Conservation (phyloP, 2,797 vertebrate genomes). For the Neosilurus mollespiculum region DNA sequence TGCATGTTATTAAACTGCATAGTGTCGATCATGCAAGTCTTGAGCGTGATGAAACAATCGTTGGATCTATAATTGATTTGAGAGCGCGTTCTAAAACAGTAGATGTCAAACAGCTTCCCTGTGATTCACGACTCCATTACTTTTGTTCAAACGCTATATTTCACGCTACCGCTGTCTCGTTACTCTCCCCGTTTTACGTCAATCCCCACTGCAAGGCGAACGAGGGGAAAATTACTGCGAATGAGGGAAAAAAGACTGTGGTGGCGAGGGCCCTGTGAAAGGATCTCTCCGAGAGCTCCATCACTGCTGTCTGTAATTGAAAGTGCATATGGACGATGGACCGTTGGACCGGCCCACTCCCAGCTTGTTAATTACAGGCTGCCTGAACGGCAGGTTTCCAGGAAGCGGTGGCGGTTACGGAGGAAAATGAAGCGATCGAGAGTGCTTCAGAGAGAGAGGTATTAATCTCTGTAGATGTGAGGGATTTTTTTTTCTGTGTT, state of each 20-base stretch:
- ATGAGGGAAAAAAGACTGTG: constrained; percentile 15
- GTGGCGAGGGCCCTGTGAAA: background rate
- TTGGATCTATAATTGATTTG: background rate
- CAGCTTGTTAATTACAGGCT: constrained; percentile 69
- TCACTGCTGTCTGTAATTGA: constrained; percentile 63
- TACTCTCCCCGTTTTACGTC: background rate
- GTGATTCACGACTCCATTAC: constrained; percentile 13
- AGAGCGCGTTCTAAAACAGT: background rate
- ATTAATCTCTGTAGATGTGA: background rate
- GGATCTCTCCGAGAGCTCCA: constrained; percentile 54
- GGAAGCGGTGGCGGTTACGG: constrained; percentile 55
- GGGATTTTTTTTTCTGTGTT: background rate
- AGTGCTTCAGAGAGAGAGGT: background rate
- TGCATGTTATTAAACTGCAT: background rate
- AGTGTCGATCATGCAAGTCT: background rate
- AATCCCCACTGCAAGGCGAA: background rate
- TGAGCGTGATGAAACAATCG: too few relatives aligned
- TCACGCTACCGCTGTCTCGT: background rate
- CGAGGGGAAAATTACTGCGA: background rate
- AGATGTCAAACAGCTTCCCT: background rate
- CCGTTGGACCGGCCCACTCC: constrained; percentile 60
- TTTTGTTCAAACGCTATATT: background rate
- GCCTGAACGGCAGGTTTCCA: constrained; percentile 56
- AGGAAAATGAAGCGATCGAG: constrained; percentile 37
- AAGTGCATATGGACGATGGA: constrained; percentile 55